Conservation (phyloP, 2,113 vertebrate species). For the Bothrops jararaca region DNA sequence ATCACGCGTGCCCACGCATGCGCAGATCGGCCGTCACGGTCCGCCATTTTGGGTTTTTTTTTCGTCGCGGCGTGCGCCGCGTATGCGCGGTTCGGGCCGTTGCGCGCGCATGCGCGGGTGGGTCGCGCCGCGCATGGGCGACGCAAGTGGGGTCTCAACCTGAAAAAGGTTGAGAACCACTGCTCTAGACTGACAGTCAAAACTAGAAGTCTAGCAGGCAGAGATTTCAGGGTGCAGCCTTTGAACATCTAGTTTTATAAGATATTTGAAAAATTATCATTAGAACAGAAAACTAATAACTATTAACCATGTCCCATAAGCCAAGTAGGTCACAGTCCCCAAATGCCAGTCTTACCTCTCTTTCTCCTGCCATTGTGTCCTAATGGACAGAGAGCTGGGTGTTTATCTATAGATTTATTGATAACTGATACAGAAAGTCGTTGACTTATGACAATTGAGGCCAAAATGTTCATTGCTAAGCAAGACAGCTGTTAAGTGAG, state of each 20-base stretch:
- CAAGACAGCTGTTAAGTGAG: not conserved
- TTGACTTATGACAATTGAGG: not conserved
- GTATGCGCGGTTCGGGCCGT: too few species aligned
- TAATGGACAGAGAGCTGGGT: not conserved
- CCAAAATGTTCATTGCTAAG: not conserved
- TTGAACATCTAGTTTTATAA: not conserved
- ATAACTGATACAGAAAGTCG: not conserved
- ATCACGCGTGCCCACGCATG: too few species aligned
- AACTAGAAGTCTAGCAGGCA: not conserved
- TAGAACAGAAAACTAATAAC: not conserved
- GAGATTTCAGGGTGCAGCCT: not conserved
- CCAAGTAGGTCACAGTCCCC: not conserved
- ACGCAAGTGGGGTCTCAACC: too few species aligned
- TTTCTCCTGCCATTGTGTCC: not conserved
- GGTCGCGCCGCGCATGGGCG: too few species aligned
- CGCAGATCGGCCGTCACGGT: too few species aligned
- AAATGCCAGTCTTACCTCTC: not conserved
- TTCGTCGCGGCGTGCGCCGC: too few species aligned
- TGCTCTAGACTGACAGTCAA: not conserved
- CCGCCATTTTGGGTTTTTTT: too few species aligned
- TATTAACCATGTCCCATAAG: not conserved
- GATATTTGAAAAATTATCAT: not conserved
- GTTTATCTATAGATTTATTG: not conserved
- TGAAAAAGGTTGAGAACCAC: too few species aligned
- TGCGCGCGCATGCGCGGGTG: too few species aligned